phyloP scores from a whole-genome alignment of 2,888 invertebrate species.

The Eupithecia inturbata region DNA sequence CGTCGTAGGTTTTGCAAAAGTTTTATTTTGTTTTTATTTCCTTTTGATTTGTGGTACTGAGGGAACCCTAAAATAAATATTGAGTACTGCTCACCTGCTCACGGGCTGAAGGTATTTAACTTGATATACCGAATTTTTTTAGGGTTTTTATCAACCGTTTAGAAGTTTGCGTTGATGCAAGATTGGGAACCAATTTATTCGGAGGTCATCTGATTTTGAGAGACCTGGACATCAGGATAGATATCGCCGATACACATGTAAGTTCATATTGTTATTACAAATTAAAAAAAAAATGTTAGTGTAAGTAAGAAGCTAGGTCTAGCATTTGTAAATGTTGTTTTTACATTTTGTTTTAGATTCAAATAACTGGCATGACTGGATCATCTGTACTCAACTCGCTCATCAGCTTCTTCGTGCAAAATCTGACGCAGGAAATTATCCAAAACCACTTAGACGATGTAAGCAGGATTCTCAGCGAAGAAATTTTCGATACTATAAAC shows the following conservation, averaged over 20 bases:
- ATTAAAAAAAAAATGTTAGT: neutral
- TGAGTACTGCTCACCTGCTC: no score
- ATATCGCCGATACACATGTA: conserved; percentile 61
- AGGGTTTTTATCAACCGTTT: conserved; percentile 65
- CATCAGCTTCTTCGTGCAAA: conserved; percentile 59
- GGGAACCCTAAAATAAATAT: no score
- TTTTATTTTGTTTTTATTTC: no score
- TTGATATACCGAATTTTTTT: conserved; percentile 15
- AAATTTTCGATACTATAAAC: conserved; percentile 60
- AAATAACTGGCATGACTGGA: conserved; percentile 63
- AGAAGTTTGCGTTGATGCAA: conserved; percentile 54
- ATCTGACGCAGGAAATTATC: conserved; percentile 57
- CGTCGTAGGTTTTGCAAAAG: no score
- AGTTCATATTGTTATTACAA: conserved; percentile 38
- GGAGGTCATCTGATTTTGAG: conserved; percentile 60
- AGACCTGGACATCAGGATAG: conserved; percentile 57
- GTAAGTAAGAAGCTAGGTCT: no score
- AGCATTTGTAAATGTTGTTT: no score
- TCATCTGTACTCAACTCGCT: conserved; percentile 58
- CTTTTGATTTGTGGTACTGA: neutral
- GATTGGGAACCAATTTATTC: conserved; percentile 58
- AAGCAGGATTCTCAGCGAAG: conserved; percentile 55
- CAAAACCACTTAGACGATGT: conserved; percentile 55
- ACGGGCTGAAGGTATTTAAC: neutral
- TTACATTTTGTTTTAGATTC: conserved; percentile 51